Base-by-base conservation (phyloP, 2,888 invertebrate species). In the Lampropteryx suffumata region DNA sequence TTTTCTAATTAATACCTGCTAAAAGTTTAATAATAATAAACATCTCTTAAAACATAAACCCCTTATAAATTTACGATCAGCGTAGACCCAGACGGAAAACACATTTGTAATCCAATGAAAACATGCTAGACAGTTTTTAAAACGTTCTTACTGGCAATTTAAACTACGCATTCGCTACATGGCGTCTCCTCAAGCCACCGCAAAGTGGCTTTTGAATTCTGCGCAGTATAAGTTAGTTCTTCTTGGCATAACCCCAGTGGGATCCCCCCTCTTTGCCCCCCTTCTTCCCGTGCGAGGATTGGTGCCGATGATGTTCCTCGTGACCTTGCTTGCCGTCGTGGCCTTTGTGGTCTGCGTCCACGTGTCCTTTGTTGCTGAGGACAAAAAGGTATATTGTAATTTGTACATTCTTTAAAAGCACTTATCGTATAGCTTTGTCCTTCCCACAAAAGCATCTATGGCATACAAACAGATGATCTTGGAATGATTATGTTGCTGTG, bases 331-430 rank as follows among this genome's bases (percentile, higher is more conserved):
- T 91, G 1, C 91, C 92, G 46, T 93, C 91, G 78, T 92, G 84
- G 0, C 93, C 94, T 59, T 92, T 92, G 72, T 94, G 93, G 57
- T 93, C 93, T 9, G 92, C 91, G 56, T 93, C 93, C 52, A 92
- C 77, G 64, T 93, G 93, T 0, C 94, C 94, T 69, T 94, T 93
- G 65, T 93, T 92, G 55, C 92, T 90, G 75, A 33, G n/a, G n/a
- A n/a, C n/a, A n/a, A n/a, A n/a, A n/a, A n/a, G n/a, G n/a, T n/a
- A n/a, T n/a, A n/a, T n/a, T n/a, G n/a, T n/a, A n/a, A n/a, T n/a
- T n/a, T n/a, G n/a, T n/a, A n/a, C n/a, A n/a, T n/a, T n/a, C n/a
- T n/a, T n/a, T n/a, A n/a, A n/a, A n/a, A n/a, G n/a, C n/a, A n/a
- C n/a, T n/a, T n/a, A n/a, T n/a, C n/a, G n/a, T n/a, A n/a, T n/a